Conservation (phyloP, 2,888 invertebrate genomes). For the Peribatodes rhomboidaria region DNA sequence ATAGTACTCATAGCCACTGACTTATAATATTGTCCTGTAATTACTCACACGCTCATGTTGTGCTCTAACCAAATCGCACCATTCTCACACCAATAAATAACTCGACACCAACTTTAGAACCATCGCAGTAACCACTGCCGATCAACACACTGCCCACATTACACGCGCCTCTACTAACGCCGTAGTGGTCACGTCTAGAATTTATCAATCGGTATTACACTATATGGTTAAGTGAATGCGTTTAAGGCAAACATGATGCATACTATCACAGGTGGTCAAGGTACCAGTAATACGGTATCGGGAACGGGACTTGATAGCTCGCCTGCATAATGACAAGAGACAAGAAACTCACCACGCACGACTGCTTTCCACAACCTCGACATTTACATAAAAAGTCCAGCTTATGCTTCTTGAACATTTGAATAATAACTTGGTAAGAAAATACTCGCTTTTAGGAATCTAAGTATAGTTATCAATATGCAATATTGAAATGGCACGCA, state of each 20-base stretch:
- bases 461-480: conserved; percentile 14
- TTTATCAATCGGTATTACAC: neutral
- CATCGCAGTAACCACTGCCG: conserved; percentile 1
- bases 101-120: neutral
- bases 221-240: neutral
- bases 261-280: conserved; percentile 46
- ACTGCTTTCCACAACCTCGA: conserved; percentile 34
- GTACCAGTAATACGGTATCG: conserved; percentile 53
- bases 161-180: neutral
- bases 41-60: neutral
- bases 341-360: conserved; percentile 40
- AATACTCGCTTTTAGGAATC: conserved; percentile 1
- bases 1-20: neutral
- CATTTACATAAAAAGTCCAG: conserved; percentile 36
- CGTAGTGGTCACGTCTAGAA: neutral
- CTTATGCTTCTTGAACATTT: conserved; percentile 36
- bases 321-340: conserved; percentile 31
- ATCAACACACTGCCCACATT: neutral
- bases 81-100: neutral
- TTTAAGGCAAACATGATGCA: conserved; percentile 41
- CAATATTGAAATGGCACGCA: conserved; percentile 33
- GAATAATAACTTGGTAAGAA: conserved; percentile 38
- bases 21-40: neutral
- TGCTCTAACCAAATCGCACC: neutral
- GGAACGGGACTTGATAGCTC: conserved; percentile 49